Evolutionary conservation across 2,888 invertebrate genomes (phyloP).

Genomic region (Cephus rjabovi): DNA sequence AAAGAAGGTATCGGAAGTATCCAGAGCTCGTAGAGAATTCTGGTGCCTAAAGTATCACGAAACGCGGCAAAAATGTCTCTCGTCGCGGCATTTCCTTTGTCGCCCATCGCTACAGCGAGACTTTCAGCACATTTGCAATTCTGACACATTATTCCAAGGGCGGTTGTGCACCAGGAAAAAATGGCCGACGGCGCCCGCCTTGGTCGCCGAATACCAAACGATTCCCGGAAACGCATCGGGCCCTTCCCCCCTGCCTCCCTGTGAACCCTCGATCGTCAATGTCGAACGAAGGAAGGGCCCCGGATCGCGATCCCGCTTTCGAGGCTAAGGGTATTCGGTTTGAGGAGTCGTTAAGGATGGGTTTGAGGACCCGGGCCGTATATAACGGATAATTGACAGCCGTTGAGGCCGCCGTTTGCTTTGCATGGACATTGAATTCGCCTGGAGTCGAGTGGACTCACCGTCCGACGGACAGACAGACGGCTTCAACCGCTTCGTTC

Average conservation of each 20-base stretch:
- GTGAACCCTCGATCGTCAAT: constrained; percentile 14
- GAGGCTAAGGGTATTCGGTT: constrained; percentile 44
- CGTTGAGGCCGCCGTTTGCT: constrained; percentile 61
- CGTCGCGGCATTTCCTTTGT: background rate
- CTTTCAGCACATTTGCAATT: constrained; percentile 46
- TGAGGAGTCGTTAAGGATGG: constrained; percentile 64
- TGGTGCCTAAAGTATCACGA: constrained; percentile 10
- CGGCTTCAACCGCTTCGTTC: constrained; percentile 15
- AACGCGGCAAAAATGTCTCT: constrained; percentile 16
- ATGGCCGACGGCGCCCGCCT: constrained; percentile 20
- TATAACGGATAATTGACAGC: constrained; percentile 67
- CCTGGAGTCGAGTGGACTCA: constrained; percentile 4
- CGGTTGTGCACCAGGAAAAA: constrained; percentile 22
- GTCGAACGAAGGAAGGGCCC: constrained; percentile 21
- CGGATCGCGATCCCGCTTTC: constrained; percentile 6
- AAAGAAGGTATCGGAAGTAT: background rate
- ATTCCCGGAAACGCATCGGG: constrained; percentile 42
- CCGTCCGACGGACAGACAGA: constrained; percentile 24
- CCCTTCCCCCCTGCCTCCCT: background rate
- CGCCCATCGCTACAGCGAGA: background rate
- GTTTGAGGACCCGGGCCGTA: constrained; percentile 64
- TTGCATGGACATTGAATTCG: constrained; percentile 66
- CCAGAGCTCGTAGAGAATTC: background rate
- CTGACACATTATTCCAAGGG: constrained; percentile 40
- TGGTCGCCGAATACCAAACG: constrained; percentile 46